Base-by-base conservation (phyloP, 2,888 invertebrate species). In the Drosophila cognata region DNA sequence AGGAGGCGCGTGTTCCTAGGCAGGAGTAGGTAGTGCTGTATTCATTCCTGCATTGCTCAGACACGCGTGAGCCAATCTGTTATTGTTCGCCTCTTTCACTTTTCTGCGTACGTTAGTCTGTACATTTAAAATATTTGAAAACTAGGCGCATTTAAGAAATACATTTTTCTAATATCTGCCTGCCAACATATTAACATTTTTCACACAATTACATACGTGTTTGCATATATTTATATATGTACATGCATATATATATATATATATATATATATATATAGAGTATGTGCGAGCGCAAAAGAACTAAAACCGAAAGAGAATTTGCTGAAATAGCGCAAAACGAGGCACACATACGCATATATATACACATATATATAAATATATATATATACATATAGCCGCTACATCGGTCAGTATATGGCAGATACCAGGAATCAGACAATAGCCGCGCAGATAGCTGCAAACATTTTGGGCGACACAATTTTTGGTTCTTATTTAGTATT, bases 251-350 rank as follows among this genome's bases (percentile, higher is more conserved):
- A 16, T 2, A 53, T 16, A 16, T 51, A 0, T 18, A 10, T 38
- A 18, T n/a, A 29, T 38, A 60, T 36, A 55, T 51, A 51, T 35
- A 46, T 29, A 2, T 10, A 43, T 18, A 52, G 38, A 11, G 60
- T 61, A 25, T 59, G 51, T 48, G 57, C 48, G 56, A 48, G 64
- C 18, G 64, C 38, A 36, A 62, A 48, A 51, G 21, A 70, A 36
- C 41, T 52, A 55, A 56, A 60, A 43, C 33, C 46, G 33, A 53
- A 68, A 55, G 68, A 81, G 71, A 74, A 74, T 74, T 75, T 65
- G 80, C 80, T 81, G 72, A 81, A 80, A 75, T 70, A 75, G 81
- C 78, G 65, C 52, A 77, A 81, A 77, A 74, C 53, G 61, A 56
- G 60, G 18, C 67, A 51, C 29, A 64, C 33, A 43, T 52, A 50